A percentile compares a stretch with the other conserved stretches of the same genome.
Conservation (phyloP, 1,140 invertebrate species). For the Drosophila carrolli region DNA sequence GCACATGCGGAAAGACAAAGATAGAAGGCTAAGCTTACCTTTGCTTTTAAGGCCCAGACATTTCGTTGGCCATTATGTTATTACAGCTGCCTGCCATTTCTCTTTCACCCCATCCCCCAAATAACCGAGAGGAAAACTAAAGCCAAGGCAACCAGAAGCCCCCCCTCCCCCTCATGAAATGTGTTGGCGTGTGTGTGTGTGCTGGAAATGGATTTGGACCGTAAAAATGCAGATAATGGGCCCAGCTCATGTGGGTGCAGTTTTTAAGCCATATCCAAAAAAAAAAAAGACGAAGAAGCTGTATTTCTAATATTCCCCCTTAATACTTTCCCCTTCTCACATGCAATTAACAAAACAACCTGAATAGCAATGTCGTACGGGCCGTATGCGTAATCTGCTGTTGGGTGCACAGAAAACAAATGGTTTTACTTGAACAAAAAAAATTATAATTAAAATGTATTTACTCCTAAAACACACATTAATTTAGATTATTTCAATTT, state of each 20-base stretch:
- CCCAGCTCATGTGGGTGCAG: slow-evolving; percentile 32
- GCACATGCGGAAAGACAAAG: background rate
- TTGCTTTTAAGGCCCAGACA: slow-evolving; percentile 66
- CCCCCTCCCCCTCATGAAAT: background rate
- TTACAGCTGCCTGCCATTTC: slow-evolving; percentile 62
- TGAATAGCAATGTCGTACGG: slow-evolving; percentile 27
- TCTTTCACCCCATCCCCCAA: slow-evolving; percentile 13
- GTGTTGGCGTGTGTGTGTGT: slow-evolving; percentile 18
- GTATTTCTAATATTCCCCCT: background rate
- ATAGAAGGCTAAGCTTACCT: slow-evolving; percentile 43
- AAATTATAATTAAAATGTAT: no score
- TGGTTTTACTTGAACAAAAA: background rate
- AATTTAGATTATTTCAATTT: background rate
- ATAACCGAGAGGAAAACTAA: slow-evolving; percentile 12
- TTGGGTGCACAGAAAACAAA: slow-evolving; percentile 19
- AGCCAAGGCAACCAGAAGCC: slow-evolving; percentile 28
- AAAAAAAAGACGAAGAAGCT: background rate
- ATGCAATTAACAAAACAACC: slow-evolving; percentile 50
- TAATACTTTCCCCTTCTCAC: background rate
- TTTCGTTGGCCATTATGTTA: slow-evolving; percentile 74
- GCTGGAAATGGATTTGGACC: slow-evolving; percentile 76
- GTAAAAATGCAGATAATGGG: slow-evolving; percentile 79
- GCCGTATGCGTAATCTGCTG: slow-evolving; percentile 67
- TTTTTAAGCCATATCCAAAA: slow-evolving; percentile 30
- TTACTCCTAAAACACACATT: no score